Evolutionary conservation across 2,888 invertebrate species (phyloP).

Genomic region (Diarsia brunnea): DNA sequence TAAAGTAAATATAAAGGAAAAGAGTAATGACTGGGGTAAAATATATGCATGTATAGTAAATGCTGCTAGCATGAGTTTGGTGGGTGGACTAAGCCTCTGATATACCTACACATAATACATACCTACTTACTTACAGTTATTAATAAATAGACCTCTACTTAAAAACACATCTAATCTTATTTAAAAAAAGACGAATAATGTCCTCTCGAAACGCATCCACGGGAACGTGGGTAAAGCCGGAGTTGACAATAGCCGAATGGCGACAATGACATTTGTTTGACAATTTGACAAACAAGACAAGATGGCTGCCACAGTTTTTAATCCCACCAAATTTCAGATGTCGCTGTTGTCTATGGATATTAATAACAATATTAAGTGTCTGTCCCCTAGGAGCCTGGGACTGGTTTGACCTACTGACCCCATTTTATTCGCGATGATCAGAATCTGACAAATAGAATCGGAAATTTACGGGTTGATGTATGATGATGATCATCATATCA

Average conservation of each 20-base stretch:
- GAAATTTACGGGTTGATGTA: slow-evolving; percentile 33
- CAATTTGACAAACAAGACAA: slow-evolving; percentile 1
- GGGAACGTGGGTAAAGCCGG: slow-evolving; percentile 5
- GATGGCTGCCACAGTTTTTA: background rate
- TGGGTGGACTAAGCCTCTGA: no score
- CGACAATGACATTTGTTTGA: background rate
- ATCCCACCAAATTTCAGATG: background rate
- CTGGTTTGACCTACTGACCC: background rate
- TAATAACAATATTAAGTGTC: background rate
- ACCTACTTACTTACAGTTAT: no score
- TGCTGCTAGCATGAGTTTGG: no score
- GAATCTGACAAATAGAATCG: slow-evolving; percentile 44
- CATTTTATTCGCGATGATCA: slow-evolving; percentile 9
- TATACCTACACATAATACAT: no score
- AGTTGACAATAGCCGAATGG: background rate
- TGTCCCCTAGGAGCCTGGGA: background rate
- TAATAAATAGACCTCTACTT: no score
- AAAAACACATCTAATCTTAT: no score
- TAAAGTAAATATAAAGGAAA: no score
- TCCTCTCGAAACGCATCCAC: background rate
- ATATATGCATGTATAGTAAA: no score
- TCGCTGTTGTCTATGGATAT: background rate
- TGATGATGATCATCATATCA: slow-evolving; percentile 5
- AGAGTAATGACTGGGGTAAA: no score
- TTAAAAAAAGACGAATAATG: no score